These are phyloP conservation scores for Taurulus bubalis DNA, from an alignment of 2,113 vertebrate genomes.

Conservation along the genomic window DNA sequence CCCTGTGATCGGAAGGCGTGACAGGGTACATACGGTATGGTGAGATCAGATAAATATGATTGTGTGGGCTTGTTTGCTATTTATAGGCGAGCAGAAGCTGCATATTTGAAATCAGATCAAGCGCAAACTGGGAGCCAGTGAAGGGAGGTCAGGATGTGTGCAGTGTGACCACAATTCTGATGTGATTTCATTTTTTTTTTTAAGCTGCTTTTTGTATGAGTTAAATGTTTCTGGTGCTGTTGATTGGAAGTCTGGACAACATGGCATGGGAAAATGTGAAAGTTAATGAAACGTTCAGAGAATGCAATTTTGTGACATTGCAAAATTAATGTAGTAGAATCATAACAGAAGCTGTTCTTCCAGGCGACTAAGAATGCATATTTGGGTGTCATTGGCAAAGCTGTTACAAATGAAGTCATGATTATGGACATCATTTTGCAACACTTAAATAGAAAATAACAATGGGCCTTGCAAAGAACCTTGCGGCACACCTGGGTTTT, in stretches of 20 bases:
- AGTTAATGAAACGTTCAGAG: not conserved
- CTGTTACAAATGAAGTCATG: not conserved
- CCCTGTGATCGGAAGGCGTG: slow-evolving; percentile 42
- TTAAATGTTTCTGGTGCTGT: not conserved
- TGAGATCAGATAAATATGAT: slow-evolving; percentile 62
- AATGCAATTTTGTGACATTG: not conserved
- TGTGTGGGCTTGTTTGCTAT: slow-evolving; percentile 50
- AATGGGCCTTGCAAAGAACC: not conserved
- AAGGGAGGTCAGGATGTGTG: slow-evolving; percentile 11
- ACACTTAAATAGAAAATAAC: not conserved
- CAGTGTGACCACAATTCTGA: slow-evolving; percentile 14
- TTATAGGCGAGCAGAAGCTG: slow-evolving; percentile 29
- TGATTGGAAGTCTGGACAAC: not conserved
- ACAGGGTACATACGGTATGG: slow-evolving; percentile 48
- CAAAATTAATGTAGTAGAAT: not conserved
- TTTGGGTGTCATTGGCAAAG: not conserved
- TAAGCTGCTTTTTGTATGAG: not conserved
- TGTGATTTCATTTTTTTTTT: slow-evolving; percentile 1
- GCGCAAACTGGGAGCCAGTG: slow-evolving; percentile 13
- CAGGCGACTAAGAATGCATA: not conserved
- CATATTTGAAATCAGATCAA: slow-evolving; percentile 41
- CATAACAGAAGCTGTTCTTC: not conserved
- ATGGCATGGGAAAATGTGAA: not conserved
- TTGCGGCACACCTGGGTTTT: not conserved
- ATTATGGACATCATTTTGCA: not conserved